Evolutionary conservation across 2,888 invertebrate species (phyloP), one percentile per base, ranked within the genome.

Genomic region (Beris chalybata): DNA sequence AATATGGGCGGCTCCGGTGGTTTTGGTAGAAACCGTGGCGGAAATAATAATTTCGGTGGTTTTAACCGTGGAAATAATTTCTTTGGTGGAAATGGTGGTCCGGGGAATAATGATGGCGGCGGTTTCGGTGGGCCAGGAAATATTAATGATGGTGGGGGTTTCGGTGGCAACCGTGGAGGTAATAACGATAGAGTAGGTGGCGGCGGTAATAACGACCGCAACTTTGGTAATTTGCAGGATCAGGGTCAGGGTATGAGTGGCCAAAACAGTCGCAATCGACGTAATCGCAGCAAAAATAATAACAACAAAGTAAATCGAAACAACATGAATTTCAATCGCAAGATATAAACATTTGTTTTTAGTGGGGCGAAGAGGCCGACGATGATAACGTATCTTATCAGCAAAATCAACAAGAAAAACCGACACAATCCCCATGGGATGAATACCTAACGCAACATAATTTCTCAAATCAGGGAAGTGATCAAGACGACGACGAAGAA

Each of bases 231-330:
- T 64, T 55, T 55, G 43, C 47, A 64, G 52, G 50, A 15, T 2
- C 22, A 22, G 22, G 22, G 22, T 22, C 15, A 55, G 32, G 5
- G 15, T 13, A 22, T 22, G 22, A 22, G 22, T 22, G 22, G 22
- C 22, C 22, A 3, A 9, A 12, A 6, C 15, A 30, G 15, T 31
- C 30, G 55, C 12, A 30, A 31, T 32, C 5, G n/a, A 56, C 32
- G 56, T 53, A 31, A 53, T 52, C 32, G 31, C 44, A 31, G 30
- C 30, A 32, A 43, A 43, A 58, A 65, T 52, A 48, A 48, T 13
- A 65, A 59, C 9, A 58, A 53, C 43, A 53, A 43, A 63, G 52
- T 53, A 53, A 63, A 53, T 63, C 52, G 63, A 9, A 29, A 29
- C n/a, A 22, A 12, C n/a, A n/a, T 11, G 47, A 59, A 61, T 50